These are phyloP conservation scores for Contarinia nasturtii DNA, from an alignment of 1,140 invertebrate genomes.

Conservation along the genomic window DNA sequence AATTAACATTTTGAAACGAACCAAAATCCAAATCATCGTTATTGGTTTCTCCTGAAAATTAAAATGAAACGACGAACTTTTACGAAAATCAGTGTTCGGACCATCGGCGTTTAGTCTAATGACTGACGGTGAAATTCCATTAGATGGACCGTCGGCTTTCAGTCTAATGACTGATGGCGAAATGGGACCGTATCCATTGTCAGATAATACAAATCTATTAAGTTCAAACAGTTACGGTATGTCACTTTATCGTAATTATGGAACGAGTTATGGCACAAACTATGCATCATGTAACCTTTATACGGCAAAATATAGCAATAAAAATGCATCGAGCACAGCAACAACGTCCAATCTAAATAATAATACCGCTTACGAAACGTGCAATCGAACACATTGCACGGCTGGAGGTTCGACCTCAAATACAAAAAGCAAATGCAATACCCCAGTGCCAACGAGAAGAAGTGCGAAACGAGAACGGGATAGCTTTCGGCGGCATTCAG, in stretches of 20 bases:
- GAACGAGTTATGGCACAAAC: slow-evolving; percentile 6
- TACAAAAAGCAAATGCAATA: background rate
- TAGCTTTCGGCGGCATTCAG: slow-evolving; percentile 21
- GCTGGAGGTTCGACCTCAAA: background rate
- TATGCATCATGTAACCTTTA: background rate
- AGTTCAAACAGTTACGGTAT: slow-evolving; percentile 15
- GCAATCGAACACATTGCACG: no score
- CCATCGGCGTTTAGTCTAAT: background rate
- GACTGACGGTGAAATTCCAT: no score
- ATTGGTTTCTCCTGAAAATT: background rate
- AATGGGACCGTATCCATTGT: slow-evolving; percentile 15
- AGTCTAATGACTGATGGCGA: no score
- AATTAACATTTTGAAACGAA: background rate
- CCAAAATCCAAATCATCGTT: no score
- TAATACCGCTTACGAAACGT: no score
- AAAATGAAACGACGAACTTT: background rate
- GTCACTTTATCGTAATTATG: slow-evolving; percentile 18
- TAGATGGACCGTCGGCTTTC: background rate
- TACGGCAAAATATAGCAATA: no score
- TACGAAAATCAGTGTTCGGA: background rate
- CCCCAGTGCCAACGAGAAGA: background rate
- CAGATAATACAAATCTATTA: slow-evolving; percentile 24
- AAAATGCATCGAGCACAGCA: no score
- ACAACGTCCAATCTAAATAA: no score
- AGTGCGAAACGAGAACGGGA: slow-evolving; percentile 7